These are phyloP conservation scores for Sclerodermus sp. DNA, from an alignment of 2,888 invertebrate genomes.

Conservation along the genomic window DNA sequence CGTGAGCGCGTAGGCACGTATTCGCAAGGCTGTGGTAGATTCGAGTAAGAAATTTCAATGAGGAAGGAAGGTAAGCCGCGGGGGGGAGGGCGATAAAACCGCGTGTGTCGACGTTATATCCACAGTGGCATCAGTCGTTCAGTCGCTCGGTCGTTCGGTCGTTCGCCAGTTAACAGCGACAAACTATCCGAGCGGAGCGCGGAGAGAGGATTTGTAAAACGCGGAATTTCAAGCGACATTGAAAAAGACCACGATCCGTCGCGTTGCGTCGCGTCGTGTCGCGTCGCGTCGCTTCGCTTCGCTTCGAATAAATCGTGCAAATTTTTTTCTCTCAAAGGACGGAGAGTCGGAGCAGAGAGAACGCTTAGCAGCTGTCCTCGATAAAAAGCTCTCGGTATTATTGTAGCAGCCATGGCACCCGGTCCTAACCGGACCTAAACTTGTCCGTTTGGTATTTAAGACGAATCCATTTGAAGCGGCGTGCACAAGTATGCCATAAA, in stretches of 20 bases:
- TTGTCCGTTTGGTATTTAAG: slow-evolving; percentile 30
- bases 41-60: no score
- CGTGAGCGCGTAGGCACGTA: no score
- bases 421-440: slow-evolving; percentile 30
- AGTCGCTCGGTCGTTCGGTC: neutral
- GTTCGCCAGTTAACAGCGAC: neutral
- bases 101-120: no score
- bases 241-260: slow-evolving; percentile 10
- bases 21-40: no score
- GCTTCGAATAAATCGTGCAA: slow-evolving; percentile 22
- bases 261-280: no score
- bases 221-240: slow-evolving; percentile 6
- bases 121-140: no score
- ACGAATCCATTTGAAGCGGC: slow-evolving; percentile 42
- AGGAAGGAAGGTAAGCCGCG: no score
- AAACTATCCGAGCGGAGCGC: neutral
- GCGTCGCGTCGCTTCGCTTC: no score
- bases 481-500: slow-evolving; percentile 42
- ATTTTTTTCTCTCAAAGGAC: slow-evolving; percentile 23
- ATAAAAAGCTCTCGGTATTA: slow-evolving; percentile 34
- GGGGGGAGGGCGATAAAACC: no score
- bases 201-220: neutral
- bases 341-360: slow-evolving; percentile 9
- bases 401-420: slow-evolving; percentile 18
- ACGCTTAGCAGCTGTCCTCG: slow-evolving; percentile 41